Base-by-base conservation (phyloP, 2,888 invertebrate species). In the Latheticus oryzae region DNA sequence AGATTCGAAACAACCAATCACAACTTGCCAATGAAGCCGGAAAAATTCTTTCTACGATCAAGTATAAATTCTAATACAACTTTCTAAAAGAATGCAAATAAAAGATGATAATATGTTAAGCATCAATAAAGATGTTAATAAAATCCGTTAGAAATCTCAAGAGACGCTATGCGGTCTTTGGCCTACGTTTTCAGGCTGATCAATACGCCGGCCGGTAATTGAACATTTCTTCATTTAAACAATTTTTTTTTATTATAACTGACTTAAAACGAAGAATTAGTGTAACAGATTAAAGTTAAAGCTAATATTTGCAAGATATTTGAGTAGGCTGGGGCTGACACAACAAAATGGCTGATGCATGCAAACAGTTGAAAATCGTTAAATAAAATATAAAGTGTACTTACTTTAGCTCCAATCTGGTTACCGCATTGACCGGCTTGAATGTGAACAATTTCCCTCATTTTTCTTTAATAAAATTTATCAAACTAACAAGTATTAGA, bases 361-460 rank as follows among this genome's bases (percentile, higher is more conserved):
- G 42, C 40, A 52, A 42, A 19, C 24, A n/a, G 8, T 16, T 11
- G 38, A 17, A 9, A 33, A 8, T 28, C 1, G 28, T 3, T n/a
- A 5, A 8, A 42, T 26, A 17, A 4, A 23, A 30, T 12, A 9
- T 5, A 28, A 48, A 30, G 1, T 5, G 50, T 57, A 75, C 76
- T 80, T 79, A 93, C 94, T 89, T 94, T 94, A 58, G 93, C 91
- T 72, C 94, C 94, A 76, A 95, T 94, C 81, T 95, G 94, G 78
- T 87, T 87, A 65, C 87, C 87, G 76, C 87, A 87, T 77, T 87
- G 87, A 61, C 87, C 87, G 69, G 90, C 93, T 80, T 95, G 94
- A 64, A 94, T 83, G 79, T 94, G 94, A 69, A 94, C 93, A 73
- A 95, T 94, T 88, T 95, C 94, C 83, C 94, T 88, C 94, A 95